These are phyloP conservation scores for Doryteuthis pealeii DNA, from an alignment of 1,140 invertebrate genomes.

Conservation along the genomic window DNA sequence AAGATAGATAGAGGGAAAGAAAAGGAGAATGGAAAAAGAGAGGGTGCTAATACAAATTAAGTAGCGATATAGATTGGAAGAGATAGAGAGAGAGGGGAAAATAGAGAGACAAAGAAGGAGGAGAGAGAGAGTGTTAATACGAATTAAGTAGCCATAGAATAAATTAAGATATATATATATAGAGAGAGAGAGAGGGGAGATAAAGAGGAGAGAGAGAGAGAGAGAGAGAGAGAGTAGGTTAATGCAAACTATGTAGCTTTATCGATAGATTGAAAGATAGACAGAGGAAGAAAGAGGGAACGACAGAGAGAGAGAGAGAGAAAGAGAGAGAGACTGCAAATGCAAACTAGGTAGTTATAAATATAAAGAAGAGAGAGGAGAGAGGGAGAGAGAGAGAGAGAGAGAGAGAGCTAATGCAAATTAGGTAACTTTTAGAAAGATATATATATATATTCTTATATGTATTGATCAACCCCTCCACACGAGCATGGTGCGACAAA, in stretches of 20 bases:
- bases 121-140: too few relatives aligned
- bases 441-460: not conserved
- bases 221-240: slow-evolving; percentile 14
- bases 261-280: not conserved
- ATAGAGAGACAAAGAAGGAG: too few relatives aligned
- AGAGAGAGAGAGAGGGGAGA: slow-evolving; percentile 3
- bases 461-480: not conserved
- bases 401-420: not conserved
- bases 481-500: too few relatives aligned
- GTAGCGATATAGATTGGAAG: too few relatives aligned
- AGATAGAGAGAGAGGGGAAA: too few relatives aligned
- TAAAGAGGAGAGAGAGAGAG: slow-evolving; percentile 15
- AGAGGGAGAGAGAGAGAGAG: not conserved
- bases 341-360: not conserved
- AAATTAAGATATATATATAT: too few relatives aligned
- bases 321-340: slow-evolving; percentile 10
- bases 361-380: not conserved
- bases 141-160: too few relatives aligned
- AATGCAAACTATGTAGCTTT: not conserved
- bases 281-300: not conserved
- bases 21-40: too few relatives aligned
- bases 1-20: too few relatives aligned
- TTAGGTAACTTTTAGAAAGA: not conserved
- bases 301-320: slow-evolving; percentile 18
- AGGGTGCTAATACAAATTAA: too few relatives aligned